Evolutionary conservation across 2,888 invertebrate genomes (phyloP), one percentile per base, ranked within the genome.

Genomic region (Amphipoea oculea): DNA sequence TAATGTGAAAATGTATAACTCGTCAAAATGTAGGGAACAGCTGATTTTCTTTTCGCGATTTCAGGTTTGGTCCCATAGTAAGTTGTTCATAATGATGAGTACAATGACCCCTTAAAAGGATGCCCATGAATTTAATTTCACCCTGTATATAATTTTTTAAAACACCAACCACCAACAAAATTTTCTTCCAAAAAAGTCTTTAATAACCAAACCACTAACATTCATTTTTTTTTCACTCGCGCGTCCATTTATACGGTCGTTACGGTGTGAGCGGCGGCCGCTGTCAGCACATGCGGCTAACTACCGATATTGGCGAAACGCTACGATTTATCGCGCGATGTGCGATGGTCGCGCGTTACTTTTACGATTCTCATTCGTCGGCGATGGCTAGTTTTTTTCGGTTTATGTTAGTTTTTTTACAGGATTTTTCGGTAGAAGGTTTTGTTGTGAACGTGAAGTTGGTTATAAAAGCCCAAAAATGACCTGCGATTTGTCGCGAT

Each of bases 281-380:
- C 80, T 79, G 86, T 84, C 89, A 76, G 75, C 89, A 89, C 79
- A 83, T 86, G 86, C 83, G 75, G 78, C 81, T 84, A 84, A 79
- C 84, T 81, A 73, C 81, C 89, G 86, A 81, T 86, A 89, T 89
- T 79, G 78, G 84, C 82, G 83, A 80, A 86, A 79, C 78, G 86
- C 66, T 45, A 75, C 84, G 83, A 89, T 89, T 88, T 89, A 89
- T 88, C 77, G 86, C 66, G 69, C 76, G 81, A 79, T 79, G 74
- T 54, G 68, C 66, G 54, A 78, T 68, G 76, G 60, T 4, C 69
- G n/a, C 72, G 48, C 79, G 66, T 85, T 85, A 82, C 72, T 82
- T 84, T 82, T 82, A 82, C 68, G 80, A 85, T 82, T 79, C 80
- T 57, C 85, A 63, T 67, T 85, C 72, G 60, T 72, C 81, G 71